Base-by-base conservation (phyloP, 2,888 invertebrate genomes). In the Epinotia ramella region DNA sequence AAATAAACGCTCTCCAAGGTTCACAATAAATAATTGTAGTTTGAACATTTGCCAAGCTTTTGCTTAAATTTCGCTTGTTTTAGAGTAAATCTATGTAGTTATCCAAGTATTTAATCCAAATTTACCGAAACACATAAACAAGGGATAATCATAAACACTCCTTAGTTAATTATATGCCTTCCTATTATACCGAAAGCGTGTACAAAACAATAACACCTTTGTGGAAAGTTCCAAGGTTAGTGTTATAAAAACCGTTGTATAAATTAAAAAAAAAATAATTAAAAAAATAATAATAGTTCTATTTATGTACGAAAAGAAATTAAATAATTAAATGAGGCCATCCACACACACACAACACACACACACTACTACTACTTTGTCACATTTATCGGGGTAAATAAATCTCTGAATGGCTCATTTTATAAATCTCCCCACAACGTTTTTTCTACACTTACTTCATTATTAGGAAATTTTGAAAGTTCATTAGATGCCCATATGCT, bases 21-120 rank as follows among this genome's bases (percentile, higher is more conserved):
- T 33, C 57, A 66, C 28, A 60, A 73, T 73, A 73, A 60, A 46
- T 83, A 82, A 82, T 79, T 80, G 78, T 86, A 80, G 81, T 86
- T 90, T 91, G 90, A 91, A 84, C 83, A 86, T 86, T 87, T 90
- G 89, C 91, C 90, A 91, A 90, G 80, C 88, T 76, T 80, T 77
- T 78, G 77, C 79, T 81, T 60, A n/a, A 69, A 57, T 40, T 60
- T 69, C 70, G 73, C 67, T 62, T 71, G 49, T 44, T 73, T 62
- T 57, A 28, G 66, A 66, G 65, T n/a, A 71, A 75, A 59, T 46
- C 62, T 67, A 57, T 64, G 4, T 28, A 40, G 40, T 40, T 40
- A 28, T 28, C 24, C 2, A 49, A 62, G 33, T 28, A 16, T 33
- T 40, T 46, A 40, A 53, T n/a, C 53, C 7, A 53, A n/a, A 5